Conservation (phyloP, 1,140 invertebrate genomes). For the Cardiocondyla obscurior region DNA sequence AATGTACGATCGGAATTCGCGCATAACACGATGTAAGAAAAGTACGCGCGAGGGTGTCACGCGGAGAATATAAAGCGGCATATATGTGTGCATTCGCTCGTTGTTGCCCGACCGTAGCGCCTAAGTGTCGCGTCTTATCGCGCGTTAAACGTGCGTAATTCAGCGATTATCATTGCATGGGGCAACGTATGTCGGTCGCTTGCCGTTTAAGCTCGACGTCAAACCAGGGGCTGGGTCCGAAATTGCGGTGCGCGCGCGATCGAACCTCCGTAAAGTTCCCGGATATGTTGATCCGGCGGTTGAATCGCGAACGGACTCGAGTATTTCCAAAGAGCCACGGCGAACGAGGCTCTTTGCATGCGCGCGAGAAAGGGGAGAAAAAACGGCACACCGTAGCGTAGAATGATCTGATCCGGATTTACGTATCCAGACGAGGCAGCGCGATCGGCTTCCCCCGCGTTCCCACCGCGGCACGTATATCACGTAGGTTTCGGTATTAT, state of each 20-base stretch:
- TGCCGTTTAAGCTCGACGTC: background rate
- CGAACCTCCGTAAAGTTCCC: conserved; percentile 7
- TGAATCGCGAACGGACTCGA: conserved; percentile 5
- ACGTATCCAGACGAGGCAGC: conserved; percentile 11
- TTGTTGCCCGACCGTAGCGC: background rate
- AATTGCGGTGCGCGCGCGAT: background rate
- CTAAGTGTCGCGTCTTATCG: conserved; percentile 13
- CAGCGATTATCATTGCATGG: conserved; percentile 30
- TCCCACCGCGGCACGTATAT: background rate
- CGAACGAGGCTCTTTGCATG: background rate
- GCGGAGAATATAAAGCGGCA: background rate
- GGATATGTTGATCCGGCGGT: conserved; percentile 49
- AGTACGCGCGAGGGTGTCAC: background rate
- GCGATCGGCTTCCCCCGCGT: background rate
- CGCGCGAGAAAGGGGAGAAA: background rate
- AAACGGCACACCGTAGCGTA: background rate
- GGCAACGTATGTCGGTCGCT: background rate
- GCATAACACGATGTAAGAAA: background rate
- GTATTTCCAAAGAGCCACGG: background rate
- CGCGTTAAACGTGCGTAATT: conserved; percentile 32
- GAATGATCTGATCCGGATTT: conserved; percentile 55
- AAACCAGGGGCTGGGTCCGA: conserved; percentile 1
- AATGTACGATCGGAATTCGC: background rate
- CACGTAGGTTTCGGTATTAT: conserved; percentile 45
- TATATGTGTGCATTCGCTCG: background rate